Evolutionary conservation across 1,140 invertebrate species (phyloP).

Genomic region (Cotesia vestalis): DNA sequence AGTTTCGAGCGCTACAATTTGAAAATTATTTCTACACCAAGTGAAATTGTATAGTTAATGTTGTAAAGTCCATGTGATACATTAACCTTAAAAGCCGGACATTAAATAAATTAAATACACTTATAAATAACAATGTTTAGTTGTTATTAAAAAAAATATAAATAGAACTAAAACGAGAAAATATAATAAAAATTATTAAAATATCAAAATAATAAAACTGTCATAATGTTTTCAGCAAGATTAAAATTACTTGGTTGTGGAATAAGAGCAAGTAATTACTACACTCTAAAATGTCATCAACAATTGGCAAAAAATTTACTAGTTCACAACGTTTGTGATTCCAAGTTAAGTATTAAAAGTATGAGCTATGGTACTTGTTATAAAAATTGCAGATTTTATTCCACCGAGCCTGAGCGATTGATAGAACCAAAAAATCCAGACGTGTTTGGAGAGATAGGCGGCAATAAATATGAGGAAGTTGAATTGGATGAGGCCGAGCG

Average conservation of each 20-base stretch:
- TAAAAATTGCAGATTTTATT: background rate
- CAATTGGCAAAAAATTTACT: constrained; percentile 9
- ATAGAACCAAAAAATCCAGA: constrained; percentile 44
- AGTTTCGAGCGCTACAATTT: too few relatives aligned
- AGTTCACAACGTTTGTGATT: background rate
- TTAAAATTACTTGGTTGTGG: background rate
- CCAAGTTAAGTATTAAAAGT: background rate
- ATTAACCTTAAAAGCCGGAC: too few relatives aligned
- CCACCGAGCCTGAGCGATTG: background rate
- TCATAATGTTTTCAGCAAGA: constrained; percentile 13
- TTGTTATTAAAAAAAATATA: too few relatives aligned
- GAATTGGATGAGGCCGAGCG: constrained; percentile 53
- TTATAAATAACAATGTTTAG: too few relatives aligned
- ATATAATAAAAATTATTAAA: too few relatives aligned
- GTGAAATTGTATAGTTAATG: too few relatives aligned
- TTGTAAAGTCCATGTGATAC: too few relatives aligned
- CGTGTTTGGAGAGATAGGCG: constrained; percentile 57
- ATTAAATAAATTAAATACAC: too few relatives aligned
- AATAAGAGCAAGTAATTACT: background rate
- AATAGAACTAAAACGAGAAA: too few relatives aligned
- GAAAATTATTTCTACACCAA: too few relatives aligned
- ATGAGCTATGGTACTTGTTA: background rate
- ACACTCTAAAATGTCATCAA: background rate
- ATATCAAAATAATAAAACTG: background rate
- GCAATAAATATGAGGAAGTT: constrained; percentile 43